phyloP scores from a whole-genome alignment of 2,113 vertebrate genomes.

The Siphamia tubifer region DNA sequence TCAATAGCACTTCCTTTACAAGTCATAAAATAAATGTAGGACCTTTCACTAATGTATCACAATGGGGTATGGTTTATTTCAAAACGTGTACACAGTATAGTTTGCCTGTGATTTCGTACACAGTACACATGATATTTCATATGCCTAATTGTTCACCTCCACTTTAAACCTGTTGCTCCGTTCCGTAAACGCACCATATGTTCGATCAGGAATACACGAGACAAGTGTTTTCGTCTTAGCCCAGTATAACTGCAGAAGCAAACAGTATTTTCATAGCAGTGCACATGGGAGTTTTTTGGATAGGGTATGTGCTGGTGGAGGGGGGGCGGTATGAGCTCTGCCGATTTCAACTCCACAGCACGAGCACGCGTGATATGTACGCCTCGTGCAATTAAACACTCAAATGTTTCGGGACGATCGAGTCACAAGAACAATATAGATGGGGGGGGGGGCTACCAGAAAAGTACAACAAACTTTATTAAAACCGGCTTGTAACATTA shows the following conservation, averaged over 20 bases:
- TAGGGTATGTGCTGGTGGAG: background rate
- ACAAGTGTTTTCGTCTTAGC: background rate
- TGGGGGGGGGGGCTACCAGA: no score
- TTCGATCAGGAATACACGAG: no score
- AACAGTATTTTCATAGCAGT: conserved; percentile 1
- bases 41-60: no score
- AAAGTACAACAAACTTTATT: conserved; percentile 38
- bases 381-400: conserved; percentile 39
- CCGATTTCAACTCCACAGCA: conserved; percentile 8
- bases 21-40: no score
- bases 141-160: background rate
- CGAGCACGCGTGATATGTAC: conserved; percentile 14
- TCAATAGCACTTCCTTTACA: no score
- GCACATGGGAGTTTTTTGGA: conserved; percentile 39
- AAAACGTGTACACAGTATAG: no score
- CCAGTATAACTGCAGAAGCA: background rate
- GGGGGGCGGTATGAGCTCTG: background rate
- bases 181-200: no score
- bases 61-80: no score
- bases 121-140: no score
- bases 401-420: background rate
- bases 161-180: conserved; percentile 54
- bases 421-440: conserved; percentile 18
- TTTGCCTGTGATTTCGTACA: no score
- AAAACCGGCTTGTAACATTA: background rate